Percentiles rank a stretch among this genome's conserved stretches.
These are phyloP conservation scores for Erpobdella octoculata DNA, from an alignment of 2,888 invertebrate species.

Conservation along the genomic window DNA sequence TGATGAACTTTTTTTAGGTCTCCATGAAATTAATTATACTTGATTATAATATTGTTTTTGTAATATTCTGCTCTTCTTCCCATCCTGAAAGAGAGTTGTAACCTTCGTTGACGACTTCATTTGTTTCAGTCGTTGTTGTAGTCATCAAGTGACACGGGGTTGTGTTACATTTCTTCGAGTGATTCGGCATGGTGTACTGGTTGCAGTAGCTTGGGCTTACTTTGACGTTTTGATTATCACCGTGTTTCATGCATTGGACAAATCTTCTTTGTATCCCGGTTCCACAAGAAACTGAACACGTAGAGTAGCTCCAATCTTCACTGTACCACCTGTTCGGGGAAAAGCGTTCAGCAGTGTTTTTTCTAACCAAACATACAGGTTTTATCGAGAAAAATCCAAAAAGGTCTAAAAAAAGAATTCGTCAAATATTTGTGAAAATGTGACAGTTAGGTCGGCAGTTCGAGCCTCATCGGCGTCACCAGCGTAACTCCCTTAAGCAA, in stretches of 20 bases:
- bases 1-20: background rate
- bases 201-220: constrained; percentile 22
- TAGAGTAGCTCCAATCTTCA: constrained; percentile 9
- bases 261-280: constrained; percentile 16
- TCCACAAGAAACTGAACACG: constrained; percentile 29
- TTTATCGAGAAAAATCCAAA: too few species aligned
- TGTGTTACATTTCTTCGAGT: constrained; percentile 20
- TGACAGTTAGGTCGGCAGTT: too few species aligned
- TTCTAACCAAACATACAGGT: background rate
- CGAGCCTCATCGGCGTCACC: too few species aligned
- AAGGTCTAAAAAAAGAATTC: too few species aligned
- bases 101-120: background rate
- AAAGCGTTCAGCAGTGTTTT: background rate
- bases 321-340: constrained; percentile 25
- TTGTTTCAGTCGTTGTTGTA: background rate
- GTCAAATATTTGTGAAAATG: too few species aligned
- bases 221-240: background rate
- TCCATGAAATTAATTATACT: too few species aligned
- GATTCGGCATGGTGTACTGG: constrained; percentile 16
- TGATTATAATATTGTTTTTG: too few species aligned
- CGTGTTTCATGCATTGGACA: constrained; percentile 38
- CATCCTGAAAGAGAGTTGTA: background rate
- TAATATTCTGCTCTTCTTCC: too few species aligned
- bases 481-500: too few species aligned
- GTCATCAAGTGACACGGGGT: constrained; percentile 3